phyloP scores from a whole-genome alignment of 2,888 invertebrate genomes.

The Epinotia ramella region DNA sequence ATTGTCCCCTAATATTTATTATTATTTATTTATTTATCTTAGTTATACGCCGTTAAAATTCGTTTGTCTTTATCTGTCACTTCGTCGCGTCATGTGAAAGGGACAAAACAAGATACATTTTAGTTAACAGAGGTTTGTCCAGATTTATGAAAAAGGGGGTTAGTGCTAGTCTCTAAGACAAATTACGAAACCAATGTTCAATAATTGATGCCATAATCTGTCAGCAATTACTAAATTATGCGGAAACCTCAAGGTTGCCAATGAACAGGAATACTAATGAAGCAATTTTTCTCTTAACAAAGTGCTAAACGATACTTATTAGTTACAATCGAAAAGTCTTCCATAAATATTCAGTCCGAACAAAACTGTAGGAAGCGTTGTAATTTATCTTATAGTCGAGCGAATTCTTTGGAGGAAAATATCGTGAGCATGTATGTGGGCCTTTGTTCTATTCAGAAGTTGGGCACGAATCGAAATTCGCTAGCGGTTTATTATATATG shows the following conservation, averaged over 20 bases:
- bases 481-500: neutral
- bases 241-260: constrained; percentile 41
- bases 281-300: constrained; percentile 37
- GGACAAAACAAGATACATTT: too few relatives aligned
- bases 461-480: neutral
- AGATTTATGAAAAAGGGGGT: too few relatives aligned
- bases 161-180: too few relatives aligned
- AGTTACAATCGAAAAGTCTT: constrained; percentile 37
- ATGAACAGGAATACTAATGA: constrained; percentile 41
- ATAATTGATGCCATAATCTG: constrained; percentile 9
- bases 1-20: too few relatives aligned
- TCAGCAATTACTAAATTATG: constrained; percentile 31
- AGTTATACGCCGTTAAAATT: too few relatives aligned
- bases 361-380: constrained; percentile 28
- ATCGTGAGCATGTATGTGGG: constrained; percentile 14
- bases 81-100: too few relatives aligned
- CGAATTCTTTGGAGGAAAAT: constrained; percentile 21
- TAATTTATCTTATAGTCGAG: constrained; percentile 14
- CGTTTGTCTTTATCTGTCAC: too few relatives aligned
- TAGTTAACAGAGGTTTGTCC: too few relatives aligned
- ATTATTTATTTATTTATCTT: too few relatives aligned
- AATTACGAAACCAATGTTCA: neutral
- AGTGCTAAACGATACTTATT: constrained; percentile 39
- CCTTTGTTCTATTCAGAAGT: constrained; percentile 27
- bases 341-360: constrained; percentile 36